phyloP scores from a whole-genome alignment of 2,113 vertebrate species.

The Platanista minor region DNA sequence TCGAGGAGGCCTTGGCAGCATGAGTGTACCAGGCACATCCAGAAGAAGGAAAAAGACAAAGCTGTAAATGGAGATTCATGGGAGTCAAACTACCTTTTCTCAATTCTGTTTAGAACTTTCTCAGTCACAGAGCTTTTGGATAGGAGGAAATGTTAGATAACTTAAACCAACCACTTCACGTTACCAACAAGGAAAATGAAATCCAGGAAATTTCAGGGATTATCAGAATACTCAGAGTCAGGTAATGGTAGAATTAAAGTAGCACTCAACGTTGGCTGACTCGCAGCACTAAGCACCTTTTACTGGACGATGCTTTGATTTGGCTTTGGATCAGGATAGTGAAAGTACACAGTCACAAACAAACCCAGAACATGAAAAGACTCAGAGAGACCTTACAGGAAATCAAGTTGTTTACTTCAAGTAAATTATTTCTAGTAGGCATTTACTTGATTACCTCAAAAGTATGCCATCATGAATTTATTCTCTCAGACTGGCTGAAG shows the following conservation, averaged over 20 bases:
- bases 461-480: not conserved
- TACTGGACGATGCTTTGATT: not conserved
- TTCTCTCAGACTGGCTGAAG: not conserved
- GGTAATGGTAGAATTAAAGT: not conserved
- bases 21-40: not conserved
- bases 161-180: not conserved
- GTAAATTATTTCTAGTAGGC: not conserved
- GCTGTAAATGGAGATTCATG: not conserved
- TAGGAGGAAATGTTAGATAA: not conserved
- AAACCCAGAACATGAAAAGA: not conserved
- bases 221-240: not conserved
- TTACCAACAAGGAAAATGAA: slow-evolving; percentile 18
- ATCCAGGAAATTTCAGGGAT: not conserved
- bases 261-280: not conserved
- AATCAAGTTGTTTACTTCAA: not conserved
- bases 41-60: not conserved
- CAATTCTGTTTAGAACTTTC: not conserved
- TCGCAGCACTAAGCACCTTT: not conserved
- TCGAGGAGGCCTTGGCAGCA: not conserved
- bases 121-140: not conserved
- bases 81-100: not conserved
- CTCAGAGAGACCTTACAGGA: not conserved
- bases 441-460: not conserved
- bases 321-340: not conserved
- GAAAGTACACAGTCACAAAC: not conserved